A percentile compares a stretch with the other conserved stretches of the same genome.
Evolutionary conservation across 2,113 vertebrate genomes (phyloP).

Genomic region (Natator depressus): DNA sequence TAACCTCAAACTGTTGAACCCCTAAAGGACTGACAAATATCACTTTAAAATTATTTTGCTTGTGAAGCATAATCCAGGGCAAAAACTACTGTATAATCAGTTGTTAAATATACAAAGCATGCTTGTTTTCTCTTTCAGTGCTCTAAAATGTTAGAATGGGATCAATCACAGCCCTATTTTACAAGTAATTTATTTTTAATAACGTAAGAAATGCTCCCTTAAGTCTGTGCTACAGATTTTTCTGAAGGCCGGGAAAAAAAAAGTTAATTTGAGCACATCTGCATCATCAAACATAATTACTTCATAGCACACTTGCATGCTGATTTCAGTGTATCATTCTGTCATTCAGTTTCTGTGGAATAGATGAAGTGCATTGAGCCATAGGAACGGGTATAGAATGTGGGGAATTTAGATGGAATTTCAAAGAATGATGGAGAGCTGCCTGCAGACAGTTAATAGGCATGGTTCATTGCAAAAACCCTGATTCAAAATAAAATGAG

Average conservation of each 20-base stretch:
- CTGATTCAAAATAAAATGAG: neutral
- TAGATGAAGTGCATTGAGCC: neutral
- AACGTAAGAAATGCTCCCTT: constrained; percentile 46
- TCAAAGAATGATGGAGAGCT: neutral
- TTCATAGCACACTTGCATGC: constrained; percentile 42
- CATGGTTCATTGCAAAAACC: neutral
- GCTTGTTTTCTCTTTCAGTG: constrained; percentile 30
- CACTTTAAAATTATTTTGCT: constrained; percentile 20
- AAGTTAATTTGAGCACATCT: constrained; percentile 64
- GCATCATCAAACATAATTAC: constrained; percentile 58
- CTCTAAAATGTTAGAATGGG: constrained; percentile 33
- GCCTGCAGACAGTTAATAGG: neutral
- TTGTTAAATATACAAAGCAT: constrained; percentile 8
- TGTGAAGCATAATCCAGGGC: neutral
- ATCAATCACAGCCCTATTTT: constrained; percentile 45
- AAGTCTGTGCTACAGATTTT: constrained; percentile 49
- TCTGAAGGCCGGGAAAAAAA: constrained; percentile 57
- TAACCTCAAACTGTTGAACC: neutral
- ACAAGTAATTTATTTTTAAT: constrained; percentile 66
- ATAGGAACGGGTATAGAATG: neutral
- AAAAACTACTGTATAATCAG: constrained; percentile 4
- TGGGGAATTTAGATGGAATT: neutral
- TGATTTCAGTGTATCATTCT: constrained; percentile 58
- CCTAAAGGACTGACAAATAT: neutral
- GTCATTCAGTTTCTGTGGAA: constrained; percentile 36